Evolutionary conservation across 2,888 invertebrate species (phyloP).

Genomic region (Polydrusus tereticollis): DNA sequence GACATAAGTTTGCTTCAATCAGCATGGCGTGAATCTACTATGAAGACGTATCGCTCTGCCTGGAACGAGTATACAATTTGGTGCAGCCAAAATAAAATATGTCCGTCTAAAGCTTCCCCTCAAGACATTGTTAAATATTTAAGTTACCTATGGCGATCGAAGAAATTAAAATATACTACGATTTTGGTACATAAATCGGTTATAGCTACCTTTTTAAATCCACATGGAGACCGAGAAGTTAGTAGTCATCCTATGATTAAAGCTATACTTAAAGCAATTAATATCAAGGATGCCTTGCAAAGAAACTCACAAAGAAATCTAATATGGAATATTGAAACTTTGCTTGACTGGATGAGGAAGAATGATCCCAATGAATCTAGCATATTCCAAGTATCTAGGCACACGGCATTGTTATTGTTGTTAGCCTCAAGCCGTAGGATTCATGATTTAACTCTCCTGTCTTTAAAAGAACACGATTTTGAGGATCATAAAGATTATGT

Average conservation of each 20-base stretch:
- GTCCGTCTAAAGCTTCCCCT: neutral
- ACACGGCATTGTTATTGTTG: slow-evolving; percentile 29
- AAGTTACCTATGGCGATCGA: slow-evolving; percentile 14
- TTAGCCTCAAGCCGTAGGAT: slow-evolving; percentile 33
- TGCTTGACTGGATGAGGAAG: slow-evolving; percentile 8
- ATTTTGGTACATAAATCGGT: slow-evolving; percentile 39
- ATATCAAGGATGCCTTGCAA: neutral
- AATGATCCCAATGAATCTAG: slow-evolving; percentile 7
- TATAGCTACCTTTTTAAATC: slow-evolving; percentile 29
- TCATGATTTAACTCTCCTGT: slow-evolving; percentile 22
- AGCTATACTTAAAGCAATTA: slow-evolving; percentile 48
- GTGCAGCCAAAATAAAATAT: neutral
- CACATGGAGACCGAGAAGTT: slow-evolving; percentile 3
- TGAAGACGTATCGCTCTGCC: slow-evolving; percentile 40
- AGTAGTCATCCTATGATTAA: slow-evolving; percentile 30
- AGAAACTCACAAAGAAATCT: slow-evolving; percentile 16
- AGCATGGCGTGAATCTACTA: slow-evolving; percentile 45
- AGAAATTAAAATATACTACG: slow-evolving; percentile 22
- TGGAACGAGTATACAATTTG: slow-evolving; percentile 43
- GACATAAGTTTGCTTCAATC: slow-evolving; percentile 38
- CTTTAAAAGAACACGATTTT: too few species aligned
- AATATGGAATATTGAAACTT: slow-evolving; percentile 28
- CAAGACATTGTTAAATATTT: slow-evolving; percentile 32
- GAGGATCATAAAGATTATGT: too few species aligned
- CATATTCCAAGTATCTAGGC: slow-evolving; percentile 25